Evolutionary conservation across 2,888 invertebrate genomes (phyloP), one percentile per base, ranked within the genome.

Genomic region (Uloborus plumipes): DNA sequence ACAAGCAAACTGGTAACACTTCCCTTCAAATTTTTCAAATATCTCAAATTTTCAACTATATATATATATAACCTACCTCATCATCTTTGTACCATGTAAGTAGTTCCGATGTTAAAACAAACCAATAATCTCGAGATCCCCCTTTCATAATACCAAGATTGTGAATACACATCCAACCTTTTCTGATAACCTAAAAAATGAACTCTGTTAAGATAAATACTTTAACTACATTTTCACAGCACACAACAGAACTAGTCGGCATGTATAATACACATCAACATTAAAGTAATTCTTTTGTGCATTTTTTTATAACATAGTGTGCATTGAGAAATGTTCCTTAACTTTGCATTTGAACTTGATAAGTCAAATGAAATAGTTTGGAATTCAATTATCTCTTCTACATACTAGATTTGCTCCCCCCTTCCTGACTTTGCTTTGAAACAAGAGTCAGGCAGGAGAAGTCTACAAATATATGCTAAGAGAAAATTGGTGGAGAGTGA

Each of bases 71-170:
- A 66, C 50, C 26, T 51, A 85, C 93, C 91, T 99, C 98, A 90
- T 99, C 99, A 89, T 99, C 99, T 90, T 99, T 99, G 91, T 93
- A 99, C 99, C 99, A 99, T 71, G 98, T 97, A 88, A 99, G 94
- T 89, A 94, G 97, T 90, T 99, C 99, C 9, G 98, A 96, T 15
- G 98, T 98, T 84, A 99, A 92, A 76, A 99, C 98, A 90, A 98
- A 98, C 99, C 99, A 99, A 91, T 98, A 99, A 90, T 99, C 99
- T 88, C 96, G 94, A 76, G 98, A 97, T 84, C 98, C 98, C 89
- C 99, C 99, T 91, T 98, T 98, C 95, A 99, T 98, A 87, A 99
- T 97, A 86, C 98, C 98, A 90, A 99, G 92, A 91, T 99, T 99
- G 90, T 98, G 98, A 89, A 99, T 96, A 89, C 96, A 96, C 94